Percentiles rank a stretch among this genome's conserved stretches.
These are phyloP conservation scores for Flexamia atlantica DNA, from an alignment of 2,888 invertebrate genomes.

Conservation along the genomic window DNA sequence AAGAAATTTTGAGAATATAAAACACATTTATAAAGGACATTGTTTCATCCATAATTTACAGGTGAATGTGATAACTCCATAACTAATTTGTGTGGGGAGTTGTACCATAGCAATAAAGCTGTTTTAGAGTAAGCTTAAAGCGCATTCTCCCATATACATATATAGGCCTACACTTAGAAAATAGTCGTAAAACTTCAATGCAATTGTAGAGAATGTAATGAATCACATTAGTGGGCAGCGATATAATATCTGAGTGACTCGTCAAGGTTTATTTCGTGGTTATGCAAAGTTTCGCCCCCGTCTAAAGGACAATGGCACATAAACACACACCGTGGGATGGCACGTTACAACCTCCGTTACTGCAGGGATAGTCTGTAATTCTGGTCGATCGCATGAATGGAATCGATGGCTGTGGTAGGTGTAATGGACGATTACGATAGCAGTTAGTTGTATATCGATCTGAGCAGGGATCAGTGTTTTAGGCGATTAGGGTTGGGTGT, in stretches of 20 bases:
- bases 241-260: not conserved
- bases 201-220: not conserved
- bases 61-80: no score
- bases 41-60: no score
- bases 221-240: not conserved
- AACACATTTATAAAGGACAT: no score
- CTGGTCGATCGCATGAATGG: not conserved
- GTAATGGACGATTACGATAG: constrained; percentile 10
- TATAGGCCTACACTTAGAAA: no score
- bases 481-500: not conserved
- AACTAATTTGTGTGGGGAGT: no score
- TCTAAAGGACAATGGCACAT: constrained; percentile 18
- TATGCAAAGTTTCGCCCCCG: constrained; percentile 14
- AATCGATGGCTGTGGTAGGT: not conserved
- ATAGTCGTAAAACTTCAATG: no score
- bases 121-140: no score
- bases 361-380: not conserved
- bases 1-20: no score
- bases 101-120: no score
- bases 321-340: constrained; percentile 16
- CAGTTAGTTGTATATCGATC: not conserved
- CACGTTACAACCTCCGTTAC: not conserved
- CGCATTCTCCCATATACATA: no score
- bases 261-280: constrained; percentile 1
- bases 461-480: not conserved